Evolutionary conservation across 2,888 invertebrate species (phyloP), one percentile per base, ranked within the genome.

Genomic region (Suillia variegata): DNA sequence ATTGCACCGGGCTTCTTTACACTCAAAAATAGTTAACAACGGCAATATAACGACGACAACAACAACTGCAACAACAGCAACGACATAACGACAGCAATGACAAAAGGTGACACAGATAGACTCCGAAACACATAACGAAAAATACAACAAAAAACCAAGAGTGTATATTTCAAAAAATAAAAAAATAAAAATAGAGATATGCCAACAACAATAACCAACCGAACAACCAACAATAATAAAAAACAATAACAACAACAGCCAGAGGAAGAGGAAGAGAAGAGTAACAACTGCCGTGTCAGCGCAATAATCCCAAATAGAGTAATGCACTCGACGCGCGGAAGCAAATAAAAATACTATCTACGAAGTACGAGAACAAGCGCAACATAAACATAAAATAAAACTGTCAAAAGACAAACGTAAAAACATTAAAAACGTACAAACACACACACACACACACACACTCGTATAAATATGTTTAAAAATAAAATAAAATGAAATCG

Each of bases 281-380:
- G 20, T 18, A 13, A 51, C 51, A 53, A 38, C 33, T 53, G 53
- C 22, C 53, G 38, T 38, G 53, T 53, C 38, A 38, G 53, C 38
- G 21, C 34, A 18, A 20, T 45, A 45, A 45, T 45, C 45, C 18
- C 8, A 38, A 22, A 53, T 53, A 42, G 53, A 53, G 22, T 38
- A 53, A 34, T 34, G 53, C 53, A 53, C 53, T 38, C 38, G n/a
- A n/a, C n/a, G n/a, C n/a, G n/a, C n/a, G 53, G 53, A 53, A 22
- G 38, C 38, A 38, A 38, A 22, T 51, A 33, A 51, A 51, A 51
- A n/a, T 10, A 38, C 13, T 38, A 3, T 3, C 10, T 38, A 31
- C 31, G 31, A 31, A 31, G 12, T n/a, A 26, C 26, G 26, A 26
- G 38, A 38, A n/a, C 24, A 20, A 22, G 22, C n/a, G n/a, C n/a